Base-by-base conservation (phyloP, 92 coral and sea anemone species). In the Desmophyllum pertusum region DNA sequence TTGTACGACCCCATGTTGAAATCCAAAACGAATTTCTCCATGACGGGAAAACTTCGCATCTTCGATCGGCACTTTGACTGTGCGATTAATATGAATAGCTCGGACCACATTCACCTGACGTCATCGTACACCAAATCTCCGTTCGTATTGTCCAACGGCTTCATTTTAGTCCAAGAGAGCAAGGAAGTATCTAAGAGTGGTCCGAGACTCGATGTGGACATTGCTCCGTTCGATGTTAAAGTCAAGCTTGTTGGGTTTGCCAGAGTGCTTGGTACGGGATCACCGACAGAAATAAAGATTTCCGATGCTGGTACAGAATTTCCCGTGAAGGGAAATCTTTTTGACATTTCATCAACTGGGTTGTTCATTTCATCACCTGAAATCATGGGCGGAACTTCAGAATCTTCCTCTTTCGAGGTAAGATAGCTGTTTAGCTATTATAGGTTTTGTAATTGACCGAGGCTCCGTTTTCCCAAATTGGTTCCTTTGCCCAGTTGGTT, bases 241-340 rank as follows among this genome's bases (percentile, higher is more conserved):
- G 87, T 89, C 77, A 92, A 89, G 69, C 78, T 97, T 45, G 80
- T 86, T 33, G 95, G 97, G 1, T 97, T 81, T 68, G 98, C 98
- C 38, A 91, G 90, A 82, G 92, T 91, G 68, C 86, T 94, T 67
- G 99, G 99, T 67, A 69, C 92, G 17, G 92, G 97, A 11, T 79
- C 98, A 2, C 83, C 84, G 57, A 93, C 98, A 4, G 88, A 91
- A 69, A 86, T 97, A 57, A 98, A 93, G 77, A 89, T 97, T 70
- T 69, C 98, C 29, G 93, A 91, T 72, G 42, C 89, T 33, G 99
- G 99, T 11, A 97, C 99, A 36, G 97, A 95, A 37, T 97, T 97
- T 81, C 89, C 96, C 6, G 86, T 97, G 39, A 84, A 55, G 66
- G 99, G 99, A 31, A 89, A 93, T 45, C 91, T 97, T 23, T 97